These are phyloP conservation scores for Xestia ashworthii DNA, from an alignment of 2,888 invertebrate genomes.

Conservation along the genomic window DNA sequence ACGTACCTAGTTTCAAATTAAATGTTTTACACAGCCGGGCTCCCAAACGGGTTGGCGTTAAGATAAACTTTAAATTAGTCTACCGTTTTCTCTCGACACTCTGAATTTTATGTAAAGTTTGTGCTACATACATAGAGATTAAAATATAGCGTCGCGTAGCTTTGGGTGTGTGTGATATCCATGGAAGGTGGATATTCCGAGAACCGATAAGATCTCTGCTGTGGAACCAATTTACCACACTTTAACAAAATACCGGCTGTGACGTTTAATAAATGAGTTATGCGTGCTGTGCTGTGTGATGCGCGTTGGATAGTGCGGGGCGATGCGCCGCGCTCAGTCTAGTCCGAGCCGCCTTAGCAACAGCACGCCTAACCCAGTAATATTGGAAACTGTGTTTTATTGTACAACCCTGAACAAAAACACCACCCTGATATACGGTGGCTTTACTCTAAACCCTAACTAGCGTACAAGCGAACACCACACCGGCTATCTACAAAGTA, in stretches of 20 bases:
- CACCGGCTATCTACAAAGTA: background rate
- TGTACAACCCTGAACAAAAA: too few relatives aligned
- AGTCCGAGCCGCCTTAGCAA: too few relatives aligned
- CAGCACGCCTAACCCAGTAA: too few relatives aligned
- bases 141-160: conserved; percentile 29
- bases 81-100: conserved; percentile 66
- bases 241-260: background rate
- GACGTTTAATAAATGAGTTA: too few relatives aligned
- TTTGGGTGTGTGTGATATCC: conserved; percentile 3
- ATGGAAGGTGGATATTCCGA: background rate
- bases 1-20: conserved; percentile 52
- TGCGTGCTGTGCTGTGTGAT: too few relatives aligned
- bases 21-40: conserved; percentile 59
- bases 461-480: too few relatives aligned
- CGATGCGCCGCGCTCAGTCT: too few relatives aligned
- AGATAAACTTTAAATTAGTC: conserved; percentile 77
- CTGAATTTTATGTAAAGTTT: conserved; percentile 51
- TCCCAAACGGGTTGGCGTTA: conserved; percentile 56
- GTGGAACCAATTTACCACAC: background rate
- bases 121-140: conserved; percentile 48
- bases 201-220: background rate
- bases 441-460: too few relatives aligned
- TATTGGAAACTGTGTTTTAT: too few relatives aligned
- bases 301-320: too few relatives aligned
- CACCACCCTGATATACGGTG: too few relatives aligned